Evolutionary conservation across 2,888 invertebrate genomes (phyloP).

Genomic region (Apodemia hepburni): DNA sequence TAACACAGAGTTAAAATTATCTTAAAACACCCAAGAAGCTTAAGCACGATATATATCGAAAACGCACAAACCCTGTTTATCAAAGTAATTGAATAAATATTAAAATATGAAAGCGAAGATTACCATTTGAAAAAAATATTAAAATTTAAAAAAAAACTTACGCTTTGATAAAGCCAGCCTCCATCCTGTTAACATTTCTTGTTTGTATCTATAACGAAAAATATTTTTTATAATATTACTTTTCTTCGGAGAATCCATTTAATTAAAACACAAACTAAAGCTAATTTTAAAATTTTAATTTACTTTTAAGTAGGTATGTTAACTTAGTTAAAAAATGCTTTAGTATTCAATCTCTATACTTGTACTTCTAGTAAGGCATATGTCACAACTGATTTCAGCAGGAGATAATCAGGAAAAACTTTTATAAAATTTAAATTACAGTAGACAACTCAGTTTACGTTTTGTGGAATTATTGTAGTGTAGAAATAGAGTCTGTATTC

Average conservation of each 20-base stretch:
- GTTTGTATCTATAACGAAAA: conserved; percentile 39
- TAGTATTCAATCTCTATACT: background rate
- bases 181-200: conserved; percentile 71
- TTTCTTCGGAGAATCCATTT: background rate
- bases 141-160: conserved; percentile 43
- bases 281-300: background rate
- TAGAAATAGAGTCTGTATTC: conserved; percentile 27
- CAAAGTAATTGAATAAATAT: too few species aligned
- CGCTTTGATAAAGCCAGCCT: conserved; percentile 62
- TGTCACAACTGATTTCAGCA: conserved; percentile 43
- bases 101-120: too few species aligned
- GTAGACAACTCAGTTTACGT: conserved; percentile 20
- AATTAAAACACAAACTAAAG: background rate
- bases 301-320: too few species aligned
- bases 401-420: conserved; percentile 52
- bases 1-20: too few species aligned
- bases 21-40: too few species aligned
- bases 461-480: conserved; percentile 22
- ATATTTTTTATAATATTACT: conserved; percentile 17
- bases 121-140: too few species aligned
- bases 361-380: conserved; percentile 26
- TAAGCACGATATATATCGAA: too few species aligned
- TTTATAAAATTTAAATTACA: conserved; percentile 28
- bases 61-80: too few species aligned
- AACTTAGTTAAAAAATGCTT: background rate